These are phyloP conservation scores for Halcyon leucocephala DNA, from an alignment of 2,797 vertebrate species.

Conservation along the genomic window DNA sequence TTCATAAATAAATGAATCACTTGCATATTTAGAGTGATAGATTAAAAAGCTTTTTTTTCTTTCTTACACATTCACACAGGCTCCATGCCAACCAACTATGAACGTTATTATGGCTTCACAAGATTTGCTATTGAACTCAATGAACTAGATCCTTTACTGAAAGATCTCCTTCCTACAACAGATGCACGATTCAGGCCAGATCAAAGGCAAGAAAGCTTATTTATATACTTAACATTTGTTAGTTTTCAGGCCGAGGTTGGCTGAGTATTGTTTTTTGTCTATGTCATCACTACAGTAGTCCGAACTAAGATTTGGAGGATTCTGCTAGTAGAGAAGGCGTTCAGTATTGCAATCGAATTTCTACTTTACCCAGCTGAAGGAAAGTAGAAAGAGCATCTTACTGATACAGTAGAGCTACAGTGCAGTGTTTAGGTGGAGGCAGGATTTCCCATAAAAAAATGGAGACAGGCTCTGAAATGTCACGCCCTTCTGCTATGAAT, in stretches of 20 bases:
- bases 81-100: slow-evolving; percentile 97
- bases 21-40: neutral
- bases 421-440: neutral
- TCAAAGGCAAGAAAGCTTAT: slow-evolving; percentile 86
- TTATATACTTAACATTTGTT: neutral
- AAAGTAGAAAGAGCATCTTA: neutral
- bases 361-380: neutral
- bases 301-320: neutral
- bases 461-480: neutral
- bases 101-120: slow-evolving; percentile 97
- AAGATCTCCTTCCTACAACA: slow-evolving; percentile 92
- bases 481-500: neutral
- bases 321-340: neutral
- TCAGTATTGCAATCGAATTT: neutral
- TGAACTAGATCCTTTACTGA: slow-evolving; percentile 94
- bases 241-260: neutral
- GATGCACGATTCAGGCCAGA: slow-evolving; percentile 96
- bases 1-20: neutral
- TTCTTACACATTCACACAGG: slow-evolving; percentile 76
- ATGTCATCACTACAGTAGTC: neutral
- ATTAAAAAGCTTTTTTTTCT: slow-evolving; percentile 11
- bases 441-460: neutral
- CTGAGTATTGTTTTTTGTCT: neutral
- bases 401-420: neutral
- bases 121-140: slow-evolving; percentile 98